Evolutionary conservation across 2,888 invertebrate genomes (phyloP).

Genomic region (Papilio gigon): DNA sequence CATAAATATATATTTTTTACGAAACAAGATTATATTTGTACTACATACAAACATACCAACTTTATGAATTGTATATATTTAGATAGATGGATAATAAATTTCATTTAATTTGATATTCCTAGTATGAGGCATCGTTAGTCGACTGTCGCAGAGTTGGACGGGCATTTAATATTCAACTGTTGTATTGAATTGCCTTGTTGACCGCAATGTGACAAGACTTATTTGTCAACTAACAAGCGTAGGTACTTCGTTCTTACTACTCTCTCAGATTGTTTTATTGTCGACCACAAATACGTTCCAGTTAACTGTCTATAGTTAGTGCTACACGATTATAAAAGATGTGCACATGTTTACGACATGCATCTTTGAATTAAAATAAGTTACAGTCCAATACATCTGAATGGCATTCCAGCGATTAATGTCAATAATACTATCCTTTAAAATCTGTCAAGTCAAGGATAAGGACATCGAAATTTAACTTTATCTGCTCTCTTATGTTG

Average conservation of each 20-base stretch:
- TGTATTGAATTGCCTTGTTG: constrained; percentile 15
- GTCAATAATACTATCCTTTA: too few species aligned
- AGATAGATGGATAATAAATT: too few species aligned
- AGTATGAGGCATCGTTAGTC: background rate
- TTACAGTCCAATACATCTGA: too few species aligned
- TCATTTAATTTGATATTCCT: too few species aligned
- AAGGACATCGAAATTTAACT: background rate
- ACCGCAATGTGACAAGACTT: constrained; percentile 14
- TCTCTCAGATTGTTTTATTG: constrained; percentile 12
- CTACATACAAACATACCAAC: too few species aligned
- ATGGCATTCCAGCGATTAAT: too few species aligned
- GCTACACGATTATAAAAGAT: background rate
- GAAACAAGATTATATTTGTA: too few species aligned
- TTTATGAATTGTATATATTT: too few species aligned
- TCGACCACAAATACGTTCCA: constrained; percentile 6
- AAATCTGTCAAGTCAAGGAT: too few species aligned
- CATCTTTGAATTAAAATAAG: background rate
- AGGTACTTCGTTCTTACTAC: constrained; percentile 8
- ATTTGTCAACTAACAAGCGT: constrained; percentile 5
- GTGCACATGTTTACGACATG: background rate
- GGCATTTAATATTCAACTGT: constrained; percentile 3
- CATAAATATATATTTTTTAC: too few species aligned
- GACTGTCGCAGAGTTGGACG: background rate
- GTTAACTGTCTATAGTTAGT: background rate
- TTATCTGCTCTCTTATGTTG: too few species aligned